Conservation (phyloP, 2,113 vertebrate genomes). For the Empidonax traillii region DNA sequence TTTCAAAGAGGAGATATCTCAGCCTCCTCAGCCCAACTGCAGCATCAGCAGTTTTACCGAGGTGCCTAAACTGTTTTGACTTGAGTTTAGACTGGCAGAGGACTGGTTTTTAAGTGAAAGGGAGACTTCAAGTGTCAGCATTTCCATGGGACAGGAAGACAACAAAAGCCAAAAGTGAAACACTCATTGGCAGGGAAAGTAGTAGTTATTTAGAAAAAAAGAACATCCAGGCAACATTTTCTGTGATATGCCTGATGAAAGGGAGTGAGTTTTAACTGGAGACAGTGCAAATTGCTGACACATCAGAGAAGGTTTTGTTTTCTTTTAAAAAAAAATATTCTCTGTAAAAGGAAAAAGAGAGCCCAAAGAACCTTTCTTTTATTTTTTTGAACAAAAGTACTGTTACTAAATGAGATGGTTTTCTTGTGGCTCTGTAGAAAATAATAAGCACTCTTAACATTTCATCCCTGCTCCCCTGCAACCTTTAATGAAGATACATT, state of each 20-base stretch:
- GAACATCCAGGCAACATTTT: not conserved
- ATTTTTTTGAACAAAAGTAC: not conserved
- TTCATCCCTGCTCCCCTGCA: not conserved
- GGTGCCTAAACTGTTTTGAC: not conserved
- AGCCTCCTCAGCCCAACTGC: not conserved
- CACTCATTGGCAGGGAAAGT: not conserved
- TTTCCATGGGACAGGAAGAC: not conserved
- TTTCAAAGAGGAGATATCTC: not conserved
- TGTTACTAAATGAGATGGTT: not conserved
- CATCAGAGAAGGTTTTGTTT: not conserved
- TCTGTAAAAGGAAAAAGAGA: not conserved
- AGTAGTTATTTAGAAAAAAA: not conserved
- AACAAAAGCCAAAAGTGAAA: not conserved
- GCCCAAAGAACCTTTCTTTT: not conserved
- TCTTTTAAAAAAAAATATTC: not conserved
- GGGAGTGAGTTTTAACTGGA: not conserved
- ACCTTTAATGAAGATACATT: not conserved
- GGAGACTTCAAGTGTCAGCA: not conserved
- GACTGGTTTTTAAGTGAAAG: not conserved
- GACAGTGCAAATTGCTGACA: not conserved
- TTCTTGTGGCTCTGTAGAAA: not conserved
- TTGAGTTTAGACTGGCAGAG: not conserved
- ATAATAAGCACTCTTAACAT: not conserved
- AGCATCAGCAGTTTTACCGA: not conserved
- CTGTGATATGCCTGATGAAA: not conserved